These are phyloP conservation scores for Rhea americana DNA, from an alignment of 2,113 vertebrate genomes.

Conservation along the genomic window DNA sequence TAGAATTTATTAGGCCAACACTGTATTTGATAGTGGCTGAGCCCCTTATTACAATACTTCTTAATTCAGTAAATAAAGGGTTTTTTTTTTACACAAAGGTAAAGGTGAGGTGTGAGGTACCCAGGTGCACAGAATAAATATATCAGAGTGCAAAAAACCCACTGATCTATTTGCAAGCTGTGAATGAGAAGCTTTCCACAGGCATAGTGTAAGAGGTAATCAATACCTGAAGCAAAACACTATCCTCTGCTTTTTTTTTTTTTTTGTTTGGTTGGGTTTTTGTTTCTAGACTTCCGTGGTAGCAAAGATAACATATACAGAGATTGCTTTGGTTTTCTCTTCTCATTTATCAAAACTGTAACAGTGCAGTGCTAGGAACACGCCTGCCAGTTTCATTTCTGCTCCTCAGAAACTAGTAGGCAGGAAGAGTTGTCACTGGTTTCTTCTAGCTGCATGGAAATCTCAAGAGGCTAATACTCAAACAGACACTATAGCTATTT, in stretches of 20 bases:
- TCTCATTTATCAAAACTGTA: background rate
- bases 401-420: constrained; percentile 1
- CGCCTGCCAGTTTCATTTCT: constrained; percentile 20
- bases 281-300: background rate
- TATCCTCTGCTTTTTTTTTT: background rate
- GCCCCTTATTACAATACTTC: background rate
- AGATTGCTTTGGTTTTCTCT: background rate
- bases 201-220: background rate
- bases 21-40: background rate
- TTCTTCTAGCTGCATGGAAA: background rate
- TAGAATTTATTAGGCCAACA: background rate
- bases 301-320: background rate
- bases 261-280: background rate
- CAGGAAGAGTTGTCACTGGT: background rate
- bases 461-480: background rate
- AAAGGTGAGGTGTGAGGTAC: background rate
- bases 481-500: background rate
- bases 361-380: background rate
- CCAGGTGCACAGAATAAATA: background rate
- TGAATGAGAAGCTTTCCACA: background rate
- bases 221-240: background rate
- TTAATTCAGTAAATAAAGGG: background rate
- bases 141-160: background rate
- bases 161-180: background rate
- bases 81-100: background rate